Evolutionary conservation across 2,113 vertebrate genomes (phyloP), one percentile per base, ranked within the genome.

Genomic region (Leptobrachium ailaonicum): DNA sequence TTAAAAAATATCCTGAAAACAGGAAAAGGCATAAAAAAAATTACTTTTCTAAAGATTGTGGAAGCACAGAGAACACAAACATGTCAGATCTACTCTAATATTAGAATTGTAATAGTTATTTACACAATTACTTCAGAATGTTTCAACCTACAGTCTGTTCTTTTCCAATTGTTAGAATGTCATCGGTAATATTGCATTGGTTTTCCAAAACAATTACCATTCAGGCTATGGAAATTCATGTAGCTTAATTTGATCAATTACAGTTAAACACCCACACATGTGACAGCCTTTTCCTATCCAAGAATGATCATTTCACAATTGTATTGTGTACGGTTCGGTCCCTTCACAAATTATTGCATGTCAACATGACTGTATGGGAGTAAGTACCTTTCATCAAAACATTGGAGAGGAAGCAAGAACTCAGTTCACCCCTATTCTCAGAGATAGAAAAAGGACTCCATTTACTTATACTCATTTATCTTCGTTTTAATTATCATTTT

Each of bases 171-270:
- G 63, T 32, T 12, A 63, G n/a, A 14, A 9, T 63, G 40, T 67
- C 40, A 45, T 13, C 3, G 2, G 13, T 1, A 69, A 42, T 44
- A 69, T 42, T 14, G 20, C 45, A 13, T 69, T 69, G 41, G 3
- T 45, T 12, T 44, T 69, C 45, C 9, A 7, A 6, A 54, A 11
- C 11, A 69, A 43, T 8, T 12, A 45, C 12, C 41, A 69, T 69
- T 69, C 13, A n/a, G n/a, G 44, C 3, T 71, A 44, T 71, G 68
- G 14, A 71, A 71, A 71, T 71, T 50, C 47, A 20, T 71, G 43
- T 44, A 69, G 12, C 50, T 10, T 71, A 47, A 60, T 3, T 71
- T 11, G 43, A 14, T 50, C n/a, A 20, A 32, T 71, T 50, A 50
- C 10, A 12, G 13, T 69, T 11, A 71, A 45, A 69, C n/a, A 47